phyloP scores from a whole-genome alignment of 35 echinoderm and acorn worm genomes.

The Apostichopus californicus region DNA sequence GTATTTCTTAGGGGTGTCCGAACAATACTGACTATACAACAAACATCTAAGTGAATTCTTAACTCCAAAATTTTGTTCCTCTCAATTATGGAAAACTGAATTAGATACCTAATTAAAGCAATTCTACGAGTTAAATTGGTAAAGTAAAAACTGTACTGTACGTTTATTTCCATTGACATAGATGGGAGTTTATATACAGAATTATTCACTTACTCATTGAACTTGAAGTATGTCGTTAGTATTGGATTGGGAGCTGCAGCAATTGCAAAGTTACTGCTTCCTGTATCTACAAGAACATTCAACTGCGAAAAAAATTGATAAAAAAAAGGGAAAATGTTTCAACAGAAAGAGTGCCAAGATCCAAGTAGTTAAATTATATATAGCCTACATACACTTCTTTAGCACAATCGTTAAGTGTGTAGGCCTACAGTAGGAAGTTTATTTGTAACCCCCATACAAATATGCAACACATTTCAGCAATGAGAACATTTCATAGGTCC shows the following conservation, averaged over 20 bases:
- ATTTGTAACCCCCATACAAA: too few species aligned
- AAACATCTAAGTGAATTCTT: too few species aligned
- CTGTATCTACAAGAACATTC: conserved; percentile 92
- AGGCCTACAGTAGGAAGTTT: too few species aligned
- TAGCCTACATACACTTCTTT: too few species aligned
- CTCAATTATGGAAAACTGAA: neutral
- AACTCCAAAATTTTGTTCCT: neutral
- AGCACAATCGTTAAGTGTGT: too few species aligned
- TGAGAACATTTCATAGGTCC: too few species aligned
- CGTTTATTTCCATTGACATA: too few species aligned
- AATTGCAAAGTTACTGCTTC: conserved; percentile 95
- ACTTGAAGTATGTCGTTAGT: conserved; percentile 75
- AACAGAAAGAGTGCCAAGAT: neutral
- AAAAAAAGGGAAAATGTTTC: neutral
- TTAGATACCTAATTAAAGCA: neutral
- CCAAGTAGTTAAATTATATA: neutral
- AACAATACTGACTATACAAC: too few species aligned
- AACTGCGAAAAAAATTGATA: conserved; percentile 57
- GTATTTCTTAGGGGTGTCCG: too few species aligned
- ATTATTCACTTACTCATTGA: conserved; percentile 67
- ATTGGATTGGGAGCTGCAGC: conserved; percentile 73
- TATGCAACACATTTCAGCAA: too few species aligned
- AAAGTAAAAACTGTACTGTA: too few species aligned
- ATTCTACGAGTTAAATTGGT: too few species aligned
- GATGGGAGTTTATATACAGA: neutral